Conservation (phyloP, 1,140 invertebrate species). For the Neodiprion lecontei region DNA sequence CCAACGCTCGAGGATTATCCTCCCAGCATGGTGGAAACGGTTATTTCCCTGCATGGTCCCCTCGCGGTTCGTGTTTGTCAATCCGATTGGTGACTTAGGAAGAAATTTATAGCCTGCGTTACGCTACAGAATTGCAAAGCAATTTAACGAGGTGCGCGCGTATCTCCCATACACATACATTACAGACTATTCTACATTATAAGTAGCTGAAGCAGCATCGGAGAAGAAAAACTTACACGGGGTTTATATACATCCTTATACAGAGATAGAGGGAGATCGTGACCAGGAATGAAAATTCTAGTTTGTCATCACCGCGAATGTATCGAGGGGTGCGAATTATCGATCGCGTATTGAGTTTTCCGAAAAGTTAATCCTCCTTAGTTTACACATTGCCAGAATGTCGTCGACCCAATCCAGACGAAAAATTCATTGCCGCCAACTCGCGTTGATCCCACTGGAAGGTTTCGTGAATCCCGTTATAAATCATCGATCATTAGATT, state of each 20-base stretch:
- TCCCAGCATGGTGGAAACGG: too few species aligned
- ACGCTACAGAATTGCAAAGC: neutral
- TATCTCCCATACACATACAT: neutral
- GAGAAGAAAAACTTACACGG: neutral
- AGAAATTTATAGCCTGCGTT: neutral
- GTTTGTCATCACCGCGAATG: slow-evolving; percentile 25
- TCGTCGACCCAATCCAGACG: too few species aligned
- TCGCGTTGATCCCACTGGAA: too few species aligned
- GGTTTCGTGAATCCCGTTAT: too few species aligned
- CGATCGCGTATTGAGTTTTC: too few species aligned
- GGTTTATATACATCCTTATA: neutral
- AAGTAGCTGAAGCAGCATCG: neutral
- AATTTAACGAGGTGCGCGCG: neutral
- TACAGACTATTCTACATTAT: too few species aligned
- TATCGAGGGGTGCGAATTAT: neutral
- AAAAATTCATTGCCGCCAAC: too few species aligned
- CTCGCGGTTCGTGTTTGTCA: neutral
- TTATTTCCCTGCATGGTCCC: too few species aligned
- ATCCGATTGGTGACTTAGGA: slow-evolving; percentile 2
- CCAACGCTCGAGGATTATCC: too few species aligned
- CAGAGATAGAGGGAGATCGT: slow-evolving; percentile 28
- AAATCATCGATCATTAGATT: too few species aligned
- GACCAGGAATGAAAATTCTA: slow-evolving; percentile 38
- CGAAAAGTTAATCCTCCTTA: too few species aligned
- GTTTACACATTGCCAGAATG: too few species aligned